Evolutionary conservation across 2,797 vertebrate genomes (phyloP), one percentile per base, ranked within the genome.

Genomic region (Lindbergichthys nudifrons): DNA sequence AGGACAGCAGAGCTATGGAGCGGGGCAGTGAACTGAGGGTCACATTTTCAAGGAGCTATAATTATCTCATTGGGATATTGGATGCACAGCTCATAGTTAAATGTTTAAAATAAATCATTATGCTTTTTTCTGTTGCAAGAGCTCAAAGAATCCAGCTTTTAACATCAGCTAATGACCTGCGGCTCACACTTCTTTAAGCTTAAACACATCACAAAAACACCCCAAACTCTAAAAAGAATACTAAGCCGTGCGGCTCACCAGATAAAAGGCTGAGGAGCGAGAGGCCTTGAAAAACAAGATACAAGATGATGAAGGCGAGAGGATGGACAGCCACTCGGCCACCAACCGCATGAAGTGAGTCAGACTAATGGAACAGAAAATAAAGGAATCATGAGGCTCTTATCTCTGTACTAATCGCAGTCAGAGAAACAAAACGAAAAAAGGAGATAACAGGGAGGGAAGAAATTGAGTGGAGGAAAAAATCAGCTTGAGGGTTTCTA

Each of bases 351-450:
- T 45, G 66, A 76, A 80, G 74, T 39, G 36, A 88, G 86, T 80
- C 73, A 47, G 69, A 80, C 77, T 92, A 93, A 93, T 92, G 88
- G 85, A 84, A 90, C 81, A 84, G 87, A 92, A 92, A 92, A 92
- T 89, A 87, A 84, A 91, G 76, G 88, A 92, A 85, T 89, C 80
- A 81, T 79, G 77, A 88, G 84, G 70, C 75, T 88, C 79, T 87
- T 81, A 85, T 91, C 87, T 82, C 59, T 46, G 71, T 6, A 50
- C 80, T 89, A 82, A 92, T 92, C 85, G 79, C 79, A 82, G 84
- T 75, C 82, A 82, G 73, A 89, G 77, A 42, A 83, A 74, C 79
- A 79, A 81, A 83, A 84, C 71, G 71, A 52, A 84, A 65, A 83
- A 65, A 68, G 54, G 54, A 70, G 73, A 88, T 76, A 86, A 79